Evolutionary conservation across 2,113 vertebrate species (phyloP), one percentile per base, ranked within the genome.

Genomic region (Psittacus erithacus): DNA sequence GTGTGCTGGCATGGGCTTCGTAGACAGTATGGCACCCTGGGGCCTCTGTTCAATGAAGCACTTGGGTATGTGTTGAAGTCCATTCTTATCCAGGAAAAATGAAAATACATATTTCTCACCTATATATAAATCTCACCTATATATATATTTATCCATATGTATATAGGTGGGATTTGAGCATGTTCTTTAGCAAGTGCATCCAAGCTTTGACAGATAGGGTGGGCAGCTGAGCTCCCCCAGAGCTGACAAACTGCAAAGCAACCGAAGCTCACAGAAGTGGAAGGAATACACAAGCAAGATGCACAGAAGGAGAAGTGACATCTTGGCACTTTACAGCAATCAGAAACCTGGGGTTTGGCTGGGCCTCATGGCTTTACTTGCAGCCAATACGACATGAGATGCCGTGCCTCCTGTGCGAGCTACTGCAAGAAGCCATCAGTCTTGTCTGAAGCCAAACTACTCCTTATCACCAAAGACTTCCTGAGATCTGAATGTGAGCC

Each of bases 231-330:
- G 44, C 89, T 67, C 78, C 64, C n/a, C 67, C 76, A 39, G 52
- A 75, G 73, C 82, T 84, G 86, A 70, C 92, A 73, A 91, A 79
- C 77, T 71, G 49, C 11, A 5, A 68, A 88, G 60, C 35, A 47
- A 60, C 12, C 8, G 52, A 62, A 44, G 44, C 74, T 87, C 29
- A 22, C 64, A 39, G 13, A 9, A 88, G 64, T 29, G 53, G 57
- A 78, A 86, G 62, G 73, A 92, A 88, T 11, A 71, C 24, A 65
- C 53, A 55, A 68, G 73, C 27, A 55, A 83, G 60, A 68, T 31
- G 88, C 76, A 75, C 76, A 94, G 95, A 74, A 92, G 88, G 86
- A 94, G 76, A 67, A 92, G 62, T 93, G 94, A 92, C 80, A 86
- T 76, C 89, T 89, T 94, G 96, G 91, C 95, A 82, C 39, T 12